Percentiles rank a stretch among this genome's conserved stretches.
These are phyloP conservation scores for Oryzias curvinotus DNA, from an alignment of 2,113 vertebrate species.

Conservation along the genomic window DNA sequence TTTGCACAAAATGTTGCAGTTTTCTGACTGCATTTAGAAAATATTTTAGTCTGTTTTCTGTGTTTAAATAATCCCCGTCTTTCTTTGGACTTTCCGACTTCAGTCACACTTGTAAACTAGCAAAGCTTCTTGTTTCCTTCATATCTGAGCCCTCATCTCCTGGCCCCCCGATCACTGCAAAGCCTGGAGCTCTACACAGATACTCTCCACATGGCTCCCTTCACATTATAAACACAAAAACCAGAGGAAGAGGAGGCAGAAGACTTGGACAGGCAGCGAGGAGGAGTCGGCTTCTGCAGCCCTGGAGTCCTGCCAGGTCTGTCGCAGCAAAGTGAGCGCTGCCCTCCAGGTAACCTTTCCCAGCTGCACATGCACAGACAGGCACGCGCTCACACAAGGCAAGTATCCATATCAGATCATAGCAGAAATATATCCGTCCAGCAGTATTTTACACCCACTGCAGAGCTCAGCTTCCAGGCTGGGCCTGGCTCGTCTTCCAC, in stretches of 20 bases:
- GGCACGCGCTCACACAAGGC: conserved; percentile 40
- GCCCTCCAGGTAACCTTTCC: conserved; percentile 73
- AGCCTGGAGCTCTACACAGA: conserved; percentile 46
- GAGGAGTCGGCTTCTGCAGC: conserved; percentile 37
- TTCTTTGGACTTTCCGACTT: conserved; percentile 28
- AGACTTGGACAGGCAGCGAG: conserved; percentile 3
- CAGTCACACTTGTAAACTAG: conserved; percentile 38
- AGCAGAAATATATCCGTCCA: conserved; percentile 66
- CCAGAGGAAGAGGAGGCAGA: conserved; percentile 18
- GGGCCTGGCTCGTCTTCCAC: conserved; percentile 39
- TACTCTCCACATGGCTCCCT: conserved; percentile 51
- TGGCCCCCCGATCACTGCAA: conserved; percentile 29
- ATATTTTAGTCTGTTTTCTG: too few species aligned
- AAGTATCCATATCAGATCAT: conserved; percentile 70
- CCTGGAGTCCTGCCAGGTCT: conserved; percentile 71
- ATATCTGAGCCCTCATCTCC: conserved; percentile 34
- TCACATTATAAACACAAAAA: conserved; percentile 39
- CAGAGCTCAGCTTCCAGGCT: conserved; percentile 48
- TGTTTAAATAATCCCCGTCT: background rate
- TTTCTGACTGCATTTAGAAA: too few species aligned
- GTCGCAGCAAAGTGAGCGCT: conserved; percentile 62
- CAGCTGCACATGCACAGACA: conserved; percentile 22
- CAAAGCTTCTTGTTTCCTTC: conserved; percentile 51
- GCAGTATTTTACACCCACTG: conserved; percentile 64
- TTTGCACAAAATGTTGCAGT: too few species aligned